Conservation (phyloP, 1,140 invertebrate genomes). For the Oryzaephilus surinamensis region DNA sequence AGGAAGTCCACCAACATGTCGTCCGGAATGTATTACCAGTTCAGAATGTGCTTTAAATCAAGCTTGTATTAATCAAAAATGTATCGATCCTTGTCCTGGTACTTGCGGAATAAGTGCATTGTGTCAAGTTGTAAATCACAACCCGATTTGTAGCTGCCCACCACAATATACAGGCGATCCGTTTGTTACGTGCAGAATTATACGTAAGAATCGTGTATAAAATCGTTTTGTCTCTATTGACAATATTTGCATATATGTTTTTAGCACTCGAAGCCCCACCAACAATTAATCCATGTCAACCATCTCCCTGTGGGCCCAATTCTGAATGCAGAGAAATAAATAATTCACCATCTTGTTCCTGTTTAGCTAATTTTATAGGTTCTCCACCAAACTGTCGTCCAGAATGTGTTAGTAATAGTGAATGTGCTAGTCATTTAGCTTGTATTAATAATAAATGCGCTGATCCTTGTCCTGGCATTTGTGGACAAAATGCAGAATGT, state of each 20-base stretch:
- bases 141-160: constrained; percentile 63
- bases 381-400: constrained; percentile 64
- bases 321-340: constrained; percentile 41
- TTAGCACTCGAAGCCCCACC: constrained; percentile 13
- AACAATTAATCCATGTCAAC: constrained; percentile 31
- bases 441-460: constrained; percentile 52
- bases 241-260: no score
- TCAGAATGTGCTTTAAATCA: constrained; percentile 53
- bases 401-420: constrained; percentile 58
- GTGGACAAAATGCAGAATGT: constrained; percentile 57
- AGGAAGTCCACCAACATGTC: constrained; percentile 52
- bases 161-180: constrained; percentile 61
- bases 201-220: constrained; percentile 28
- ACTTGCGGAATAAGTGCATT: constrained; percentile 50
- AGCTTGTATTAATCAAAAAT: constrained; percentile 60
- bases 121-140: constrained; percentile 64
- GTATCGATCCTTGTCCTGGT: constrained; percentile 54
- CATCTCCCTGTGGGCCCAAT: constrained; percentile 46
- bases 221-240: constrained; percentile 5
- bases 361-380: constrained; percentile 57
- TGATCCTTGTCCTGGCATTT: constrained; percentile 55
- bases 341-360: constrained; percentile 48
- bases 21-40: constrained; percentile 54
- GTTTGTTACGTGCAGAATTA: constrained; percentile 41
- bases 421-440: constrained; percentile 51